Evolutionary conservation across 2,888 invertebrate species (phyloP).

Genomic region (Drosophila gaucha): DNA sequence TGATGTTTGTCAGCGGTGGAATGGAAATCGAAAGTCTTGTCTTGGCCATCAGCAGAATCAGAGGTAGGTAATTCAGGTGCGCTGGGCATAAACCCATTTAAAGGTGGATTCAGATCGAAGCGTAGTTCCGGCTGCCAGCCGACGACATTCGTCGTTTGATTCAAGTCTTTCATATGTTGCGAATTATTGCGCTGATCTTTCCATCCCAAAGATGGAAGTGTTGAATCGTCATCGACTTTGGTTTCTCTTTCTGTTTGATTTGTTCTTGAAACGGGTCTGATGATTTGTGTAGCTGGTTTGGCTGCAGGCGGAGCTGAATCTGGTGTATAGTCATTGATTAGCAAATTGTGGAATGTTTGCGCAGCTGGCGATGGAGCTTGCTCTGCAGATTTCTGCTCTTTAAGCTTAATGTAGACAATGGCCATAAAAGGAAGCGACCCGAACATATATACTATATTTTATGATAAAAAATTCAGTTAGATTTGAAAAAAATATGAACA

Average conservation of each 20-base stretch:
- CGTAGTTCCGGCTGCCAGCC: background rate
- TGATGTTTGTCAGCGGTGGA: background rate
- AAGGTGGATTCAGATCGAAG: background rate
- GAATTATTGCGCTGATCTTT: background rate
- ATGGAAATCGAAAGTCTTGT: background rate
- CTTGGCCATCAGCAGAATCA: background rate
- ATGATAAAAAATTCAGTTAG: background rate
- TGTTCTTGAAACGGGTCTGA: background rate
- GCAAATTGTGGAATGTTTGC: background rate
- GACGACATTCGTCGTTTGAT: background rate
- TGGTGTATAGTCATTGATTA: background rate
- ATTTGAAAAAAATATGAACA: background rate
- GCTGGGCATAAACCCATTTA: background rate
- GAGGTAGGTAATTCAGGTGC: background rate
- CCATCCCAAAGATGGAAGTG: background rate
- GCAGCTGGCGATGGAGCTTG: background rate
- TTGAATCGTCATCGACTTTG: background rate
- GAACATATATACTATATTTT: background rate
- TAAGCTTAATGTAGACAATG: background rate
- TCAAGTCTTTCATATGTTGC: background rate
- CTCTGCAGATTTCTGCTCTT: background rate
- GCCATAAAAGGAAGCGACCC: constrained; percentile 1
- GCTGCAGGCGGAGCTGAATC: background rate
- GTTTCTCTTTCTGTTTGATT: background rate
- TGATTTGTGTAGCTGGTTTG: background rate